Evolutionary conservation across 2,113 vertebrate genomes (phyloP).

Genomic region (Polypterus senegalus): DNA sequence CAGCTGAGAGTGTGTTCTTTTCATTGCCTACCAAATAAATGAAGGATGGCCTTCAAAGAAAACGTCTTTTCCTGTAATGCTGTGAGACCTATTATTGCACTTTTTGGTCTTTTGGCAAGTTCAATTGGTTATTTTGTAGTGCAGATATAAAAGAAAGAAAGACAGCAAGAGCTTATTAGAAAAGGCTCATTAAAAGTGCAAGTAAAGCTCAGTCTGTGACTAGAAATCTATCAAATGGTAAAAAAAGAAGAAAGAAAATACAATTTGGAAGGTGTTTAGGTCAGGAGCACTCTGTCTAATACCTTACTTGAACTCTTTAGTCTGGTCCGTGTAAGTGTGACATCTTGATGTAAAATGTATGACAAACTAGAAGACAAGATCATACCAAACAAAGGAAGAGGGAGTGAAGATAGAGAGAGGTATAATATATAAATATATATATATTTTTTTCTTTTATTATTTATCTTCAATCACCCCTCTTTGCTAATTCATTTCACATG

Average conservation of each 20-base stretch:
- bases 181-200: background rate
- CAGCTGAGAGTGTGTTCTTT: too few species aligned
- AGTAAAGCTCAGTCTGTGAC: slow-evolving; percentile 4
- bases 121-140: slow-evolving; percentile 5
- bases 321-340: background rate
- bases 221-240: too few species aligned
- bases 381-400: too few species aligned
- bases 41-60: too few species aligned
- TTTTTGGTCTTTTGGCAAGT: slow-evolving; percentile 11
- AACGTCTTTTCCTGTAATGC: background rate
- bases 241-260: background rate
- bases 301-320: background rate
- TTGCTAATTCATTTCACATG: too few species aligned
- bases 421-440: too few species aligned
- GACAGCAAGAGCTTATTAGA: background rate
- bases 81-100: slow-evolving; percentile 4
- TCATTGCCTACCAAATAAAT: too few species aligned
- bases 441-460: too few species aligned
- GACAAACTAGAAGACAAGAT: too few species aligned
- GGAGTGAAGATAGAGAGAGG: too few species aligned
- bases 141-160: background rate
- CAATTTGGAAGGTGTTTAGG: background rate
- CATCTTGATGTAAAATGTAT: too few species aligned
- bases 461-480: too few species aligned
- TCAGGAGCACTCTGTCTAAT: background rate